Conservation (phyloP, 2,113 vertebrate genomes). For the Hiodon alosoides region DNA sequence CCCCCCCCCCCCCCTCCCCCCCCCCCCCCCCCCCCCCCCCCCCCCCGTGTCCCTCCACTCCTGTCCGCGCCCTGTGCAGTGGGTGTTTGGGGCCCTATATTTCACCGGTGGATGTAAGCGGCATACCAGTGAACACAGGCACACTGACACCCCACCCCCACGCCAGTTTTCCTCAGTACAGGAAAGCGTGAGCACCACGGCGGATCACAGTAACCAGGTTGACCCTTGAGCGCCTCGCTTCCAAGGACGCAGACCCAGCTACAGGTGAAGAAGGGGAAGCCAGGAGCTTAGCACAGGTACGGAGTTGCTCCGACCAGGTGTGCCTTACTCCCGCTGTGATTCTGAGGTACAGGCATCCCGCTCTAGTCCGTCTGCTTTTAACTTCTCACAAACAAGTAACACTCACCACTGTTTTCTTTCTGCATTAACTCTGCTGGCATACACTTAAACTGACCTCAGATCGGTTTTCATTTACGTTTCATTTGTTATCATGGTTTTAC, state of each 20-base stretch:
- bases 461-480: no score
- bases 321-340: slow-evolving; percentile 13
- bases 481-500: no score
- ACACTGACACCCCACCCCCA: slow-evolving; percentile 71
- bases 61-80: slow-evolving; percentile 40
- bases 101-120: slow-evolving; percentile 96
- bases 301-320: slow-evolving; percentile 20
- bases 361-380: no score
- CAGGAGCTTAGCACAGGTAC: slow-evolving; percentile 51
- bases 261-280: neutral
- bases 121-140: slow-evolving; percentile 83
- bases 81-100: slow-evolving; percentile 81
- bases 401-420: no score
- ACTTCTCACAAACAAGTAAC: no score
- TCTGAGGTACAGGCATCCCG: neutral
- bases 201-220: slow-evolving; percentile 61
- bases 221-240: slow-evolving; percentile 54
- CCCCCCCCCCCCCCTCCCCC: no score
- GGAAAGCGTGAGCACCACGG: slow-evolving; percentile 79
- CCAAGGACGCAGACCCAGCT: slow-evolving; percentile 50
- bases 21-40: neutral
- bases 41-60: slow-evolving; percentile 20
- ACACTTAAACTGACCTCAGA: no score
- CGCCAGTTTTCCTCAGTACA: slow-evolving; percentile 73
- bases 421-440: no score